Evolutionary conservation across 1,140 invertebrate genomes (phyloP).

Genomic region (Periplaneta americana): DNA sequence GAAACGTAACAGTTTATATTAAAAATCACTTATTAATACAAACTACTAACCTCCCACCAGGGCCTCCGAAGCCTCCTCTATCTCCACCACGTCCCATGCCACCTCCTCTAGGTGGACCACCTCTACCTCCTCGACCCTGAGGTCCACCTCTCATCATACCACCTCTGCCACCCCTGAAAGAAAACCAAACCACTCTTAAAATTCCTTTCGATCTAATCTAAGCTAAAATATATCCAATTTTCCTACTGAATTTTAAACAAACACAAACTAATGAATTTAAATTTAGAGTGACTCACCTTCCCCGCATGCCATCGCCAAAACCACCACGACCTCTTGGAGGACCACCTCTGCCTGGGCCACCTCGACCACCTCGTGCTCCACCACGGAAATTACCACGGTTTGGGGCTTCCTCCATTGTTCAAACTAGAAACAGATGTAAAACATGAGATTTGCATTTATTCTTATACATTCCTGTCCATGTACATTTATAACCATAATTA

Average conservation of each 20-base stretch:
- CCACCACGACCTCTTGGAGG: neutral
- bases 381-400: neutral
- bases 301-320: neutral
- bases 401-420: neutral
- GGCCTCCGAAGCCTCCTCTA: slow-evolving; percentile 5
- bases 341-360: neutral
- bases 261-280: neutral
- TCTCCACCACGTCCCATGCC: slow-evolving; percentile 11
- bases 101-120: slow-evolving; percentile 7
- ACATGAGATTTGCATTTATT: neutral
- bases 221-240: neutral
- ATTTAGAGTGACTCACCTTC: neutral
- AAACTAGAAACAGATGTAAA: neutral
- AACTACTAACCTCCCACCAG: neutral
- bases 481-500: too few species aligned
- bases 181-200: too few species aligned
- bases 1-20: neutral
- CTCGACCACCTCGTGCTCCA: neutral
- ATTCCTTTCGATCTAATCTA: too few species aligned
- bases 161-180: slow-evolving; percentile 1
- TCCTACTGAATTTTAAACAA: neutral
- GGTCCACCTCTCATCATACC: slow-evolving; percentile 13
- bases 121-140: slow-evolving; percentile 8
- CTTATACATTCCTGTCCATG: too few species aligned
- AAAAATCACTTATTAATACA: too few species aligned